Base-by-base conservation (phyloP, 2,113 vertebrate genomes). In the Galeopterus variegatus region DNA sequence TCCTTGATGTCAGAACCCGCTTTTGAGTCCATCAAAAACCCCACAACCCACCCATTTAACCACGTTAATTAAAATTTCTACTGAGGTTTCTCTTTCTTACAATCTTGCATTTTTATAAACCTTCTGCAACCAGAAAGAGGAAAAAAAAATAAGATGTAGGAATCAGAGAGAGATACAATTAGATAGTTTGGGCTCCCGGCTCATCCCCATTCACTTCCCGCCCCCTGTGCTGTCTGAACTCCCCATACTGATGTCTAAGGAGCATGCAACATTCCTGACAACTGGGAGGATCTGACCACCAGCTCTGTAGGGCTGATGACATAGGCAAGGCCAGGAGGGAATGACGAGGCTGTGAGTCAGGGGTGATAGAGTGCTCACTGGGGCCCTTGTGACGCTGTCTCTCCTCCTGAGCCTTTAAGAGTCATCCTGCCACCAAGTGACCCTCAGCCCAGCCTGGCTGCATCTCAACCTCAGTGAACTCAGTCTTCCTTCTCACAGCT, bases 271-370 rank as follows among this genome's bases (percentile, higher is more conserved):
- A 21, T 45, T 62, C 33, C 56, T 62, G 50, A 17, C 54, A 2
- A n/a, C 90, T 96, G 90, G 90, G 81, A 79, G 94, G 92, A n/a
- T 83, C 76, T 88, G 60, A 90, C 70, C 33, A 33, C 72, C 79
- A 45, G 73, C 96, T 98, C 95, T 31, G 2, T 24, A 73, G 36
- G 60, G 56, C 70, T 77, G 84, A 86, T 65, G 89, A 73, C 76
- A 87, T 90, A 94, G 60, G 69, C 36, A 65, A 96, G 75, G 92
- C 86, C n/a, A 93, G 82, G 85, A 89, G 56, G 86, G 72, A 96
- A 95, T 76, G 80, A 95, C 48, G 41, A 86, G 70, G 77, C 21
- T 28, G 4, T 95, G 88, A 97, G 95, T 75, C 89, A 95, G 96
- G 28, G 31, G 8, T 72, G 91, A 93, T 82, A 48, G 96, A 75